phyloP scores from a whole-genome alignment of 2,888 invertebrate genomes.

The Rotaria magnacalcarata region DNA sequence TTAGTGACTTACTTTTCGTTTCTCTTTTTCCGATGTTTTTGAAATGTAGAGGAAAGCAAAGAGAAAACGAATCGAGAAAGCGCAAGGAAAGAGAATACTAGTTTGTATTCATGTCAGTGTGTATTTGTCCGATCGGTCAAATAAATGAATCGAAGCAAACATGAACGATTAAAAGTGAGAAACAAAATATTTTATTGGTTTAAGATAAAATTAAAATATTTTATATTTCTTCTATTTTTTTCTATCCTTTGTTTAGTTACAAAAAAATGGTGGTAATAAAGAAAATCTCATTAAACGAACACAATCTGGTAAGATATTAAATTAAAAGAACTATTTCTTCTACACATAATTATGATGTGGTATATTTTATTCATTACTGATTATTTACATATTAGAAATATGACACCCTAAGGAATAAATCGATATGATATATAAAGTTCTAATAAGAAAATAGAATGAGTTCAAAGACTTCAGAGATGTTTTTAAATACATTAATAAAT shows the following conservation, averaged over 20 bases:
- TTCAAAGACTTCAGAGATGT: too few species aligned
- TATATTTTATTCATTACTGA: too few species aligned
- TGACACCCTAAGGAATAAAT: too few species aligned
- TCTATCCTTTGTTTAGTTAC: not conserved
- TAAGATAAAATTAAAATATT: not conserved
- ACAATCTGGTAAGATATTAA: slow-evolving; percentile 13
- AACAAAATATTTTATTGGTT: not conserved
- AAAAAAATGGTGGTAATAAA: not conserved
- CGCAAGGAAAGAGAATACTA: not conserved
- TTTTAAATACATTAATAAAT: too few species aligned
- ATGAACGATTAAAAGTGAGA: not conserved
- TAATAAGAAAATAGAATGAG: too few species aligned
- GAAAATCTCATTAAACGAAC: not conserved
- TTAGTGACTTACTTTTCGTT: not conserved
- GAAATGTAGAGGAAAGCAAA: not conserved
- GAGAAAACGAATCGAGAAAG: not conserved
- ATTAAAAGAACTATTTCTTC: not conserved
- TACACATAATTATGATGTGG: too few species aligned
- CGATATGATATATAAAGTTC: too few species aligned
- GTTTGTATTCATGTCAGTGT: not conserved
- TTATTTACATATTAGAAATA: too few species aligned
- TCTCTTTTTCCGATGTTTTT: not conserved
- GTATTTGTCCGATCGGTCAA: not conserved
- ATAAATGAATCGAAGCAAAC: not conserved
- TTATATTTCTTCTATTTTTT: not conserved